These are phyloP conservation scores for Rynchops niger DNA, from an alignment of 2,113 vertebrate species.

Conservation along the genomic window DNA sequence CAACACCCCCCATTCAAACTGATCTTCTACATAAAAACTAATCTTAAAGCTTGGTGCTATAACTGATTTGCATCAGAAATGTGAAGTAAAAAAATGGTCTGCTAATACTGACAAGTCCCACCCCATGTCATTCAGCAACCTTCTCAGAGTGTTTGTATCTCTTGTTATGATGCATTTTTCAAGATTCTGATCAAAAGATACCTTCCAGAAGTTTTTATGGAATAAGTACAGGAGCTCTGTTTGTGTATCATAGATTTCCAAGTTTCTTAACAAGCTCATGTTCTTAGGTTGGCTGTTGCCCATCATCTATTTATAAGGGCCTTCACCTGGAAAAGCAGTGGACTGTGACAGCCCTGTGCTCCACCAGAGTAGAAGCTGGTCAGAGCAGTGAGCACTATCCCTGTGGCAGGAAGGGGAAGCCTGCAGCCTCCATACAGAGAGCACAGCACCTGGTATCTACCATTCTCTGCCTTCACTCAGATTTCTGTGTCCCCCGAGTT, in stretches of 20 bases:
- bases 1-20: background rate
- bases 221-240: background rate
- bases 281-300: background rate
- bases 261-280: background rate
- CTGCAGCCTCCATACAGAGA: background rate
- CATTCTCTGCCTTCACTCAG: background rate
- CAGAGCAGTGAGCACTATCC: fast-evolving
- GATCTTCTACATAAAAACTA: background rate
- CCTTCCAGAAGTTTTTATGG: background rate
- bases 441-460: background rate
- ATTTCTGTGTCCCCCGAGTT: background rate
- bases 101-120: background rate
- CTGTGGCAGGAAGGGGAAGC: background rate
- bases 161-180: background rate
- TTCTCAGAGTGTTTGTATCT: background rate
- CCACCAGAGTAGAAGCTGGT: background rate
- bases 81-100: background rate
- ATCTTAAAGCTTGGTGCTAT: background rate
- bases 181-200: background rate
- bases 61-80: background rate
- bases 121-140: background rate
- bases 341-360: background rate
- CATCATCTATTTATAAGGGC: background rate
- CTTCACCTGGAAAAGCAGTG: background rate
- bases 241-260: background rate